phyloP scores from a whole-genome alignment of 2,797 vertebrate genomes.

The Chromis chromis region DNA sequence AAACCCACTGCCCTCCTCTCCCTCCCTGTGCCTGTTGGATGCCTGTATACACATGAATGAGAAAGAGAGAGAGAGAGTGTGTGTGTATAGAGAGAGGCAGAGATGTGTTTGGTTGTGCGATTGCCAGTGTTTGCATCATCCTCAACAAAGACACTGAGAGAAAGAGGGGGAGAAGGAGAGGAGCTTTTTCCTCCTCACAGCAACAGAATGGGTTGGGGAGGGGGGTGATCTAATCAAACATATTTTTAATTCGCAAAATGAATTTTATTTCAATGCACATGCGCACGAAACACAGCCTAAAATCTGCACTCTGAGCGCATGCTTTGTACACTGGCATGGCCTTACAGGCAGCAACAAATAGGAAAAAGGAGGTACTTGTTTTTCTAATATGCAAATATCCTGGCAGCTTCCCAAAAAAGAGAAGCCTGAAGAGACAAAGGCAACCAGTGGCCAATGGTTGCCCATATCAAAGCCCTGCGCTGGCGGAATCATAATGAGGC shows the following conservation, averaged over 20 bases:
- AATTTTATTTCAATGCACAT: not conserved
- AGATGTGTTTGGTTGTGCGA: constrained; percentile 59
- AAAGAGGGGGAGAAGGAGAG: constrained; percentile 28
- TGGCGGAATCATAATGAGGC: constrained; percentile 75
- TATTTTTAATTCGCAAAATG: not conserved
- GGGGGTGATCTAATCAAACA: not conserved
- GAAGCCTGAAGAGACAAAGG: constrained; percentile 76
- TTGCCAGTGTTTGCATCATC: constrained; percentile 89
- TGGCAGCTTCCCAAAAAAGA: constrained; percentile 35
- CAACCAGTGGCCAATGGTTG: constrained; percentile 72
- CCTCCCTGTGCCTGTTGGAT: constrained; percentile 45
- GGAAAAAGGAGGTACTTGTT: constrained; percentile 53
- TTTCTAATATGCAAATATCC: constrained; percentile 70
- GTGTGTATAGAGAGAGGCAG: constrained; percentile 17
- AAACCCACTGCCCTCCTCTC: constrained; percentile 59
- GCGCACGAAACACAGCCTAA: not conserved
- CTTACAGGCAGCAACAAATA: constrained; percentile 9
- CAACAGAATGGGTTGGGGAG: constrained; percentile 46
- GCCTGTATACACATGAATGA: constrained; percentile 53
- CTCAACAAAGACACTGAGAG: constrained; percentile 74
- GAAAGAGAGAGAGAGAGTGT: constrained; percentile 21
- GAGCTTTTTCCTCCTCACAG: constrained; percentile 54
- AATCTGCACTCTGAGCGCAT: no score
- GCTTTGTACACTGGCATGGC: not conserved
- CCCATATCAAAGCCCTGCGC: constrained; percentile 67